Base-by-base conservation (phyloP, 2,113 vertebrate genomes). In the Tonatia bakeri region DNA sequence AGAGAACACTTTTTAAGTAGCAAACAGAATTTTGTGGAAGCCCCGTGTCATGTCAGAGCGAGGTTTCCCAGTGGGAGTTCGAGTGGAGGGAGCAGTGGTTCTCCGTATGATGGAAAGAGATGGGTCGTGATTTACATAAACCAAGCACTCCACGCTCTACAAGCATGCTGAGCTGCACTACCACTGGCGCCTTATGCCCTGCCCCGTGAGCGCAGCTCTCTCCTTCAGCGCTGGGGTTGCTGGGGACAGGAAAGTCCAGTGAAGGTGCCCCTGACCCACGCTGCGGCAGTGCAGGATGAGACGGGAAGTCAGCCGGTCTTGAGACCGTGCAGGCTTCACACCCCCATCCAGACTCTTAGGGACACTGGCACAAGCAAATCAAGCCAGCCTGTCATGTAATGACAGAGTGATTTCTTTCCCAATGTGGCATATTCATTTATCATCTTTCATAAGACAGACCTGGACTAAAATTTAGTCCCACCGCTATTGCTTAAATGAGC, bases 401-500 rank as follows among this genome's bases (percentile, higher is more conserved):
- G 96, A 98, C 91, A 92, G 96, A 98, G 97, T 97, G 94, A 96
- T 96, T 96, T 96, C 97, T 94, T 96, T 89, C 93, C 31, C 77
- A 38, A 3, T 36, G 65, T 96, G 97, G 94, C 96, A 96, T 75
- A 91, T 59, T 89, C 96, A 97, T 98, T 97, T 93, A 96, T 98
- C 97, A 97, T 97, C 95, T 96, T 97, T 96, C 95, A 91, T 76
- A 43, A 97, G 91, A 97, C 95, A 97, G 94, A 92, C 88, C 64
- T 70, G 64, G 75, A 50, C 86, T 81, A 47, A 94, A 97, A 98
- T 97, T 95, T 87, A 89, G 95, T 96, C 91, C 73, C 96, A 80
- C 76, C 1, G 47, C 79, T 95, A n/a, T 86, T 65, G 91, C 92
- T 91, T 96, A 97, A 95, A 91, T 65, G 94, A 95, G 96, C 95